These are phyloP conservation scores for Drosophila repletoides DNA, from an alignment of 1,140 invertebrate species.

Conservation along the genomic window DNA sequence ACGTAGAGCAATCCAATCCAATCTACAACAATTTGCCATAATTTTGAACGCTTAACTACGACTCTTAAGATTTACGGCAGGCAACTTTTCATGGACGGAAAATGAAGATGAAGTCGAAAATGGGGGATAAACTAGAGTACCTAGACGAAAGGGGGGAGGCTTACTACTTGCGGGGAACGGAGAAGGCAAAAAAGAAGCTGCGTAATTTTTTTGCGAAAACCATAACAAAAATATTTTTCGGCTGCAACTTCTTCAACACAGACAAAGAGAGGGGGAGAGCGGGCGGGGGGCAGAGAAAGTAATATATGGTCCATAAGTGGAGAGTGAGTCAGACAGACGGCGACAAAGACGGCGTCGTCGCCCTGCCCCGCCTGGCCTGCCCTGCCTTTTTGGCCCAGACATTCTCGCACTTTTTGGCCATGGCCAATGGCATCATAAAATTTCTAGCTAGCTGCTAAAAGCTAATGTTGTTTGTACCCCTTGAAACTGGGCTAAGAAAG, in stretches of 20 bases:
- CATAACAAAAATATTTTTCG: conserved; percentile 65
- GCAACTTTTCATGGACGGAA: conserved; percentile 39
- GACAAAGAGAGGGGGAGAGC: not conserved
- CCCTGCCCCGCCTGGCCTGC: too few relatives aligned
- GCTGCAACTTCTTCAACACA: conserved; percentile 34
- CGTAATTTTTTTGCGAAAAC: conserved; percentile 47
- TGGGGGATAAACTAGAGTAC: not conserved
- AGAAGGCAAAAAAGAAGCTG: conserved; percentile 41
- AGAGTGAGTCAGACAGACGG: conserved; percentile 50
- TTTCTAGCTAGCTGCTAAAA: conserved; percentile 36
- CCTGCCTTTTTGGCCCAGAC: conserved; percentile 47
- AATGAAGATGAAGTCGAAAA: not conserved
- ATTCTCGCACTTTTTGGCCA: conserved; percentile 49
- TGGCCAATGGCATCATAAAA: conserved; percentile 77
- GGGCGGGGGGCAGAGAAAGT: not conserved
- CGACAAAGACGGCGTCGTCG: conserved; percentile 54
- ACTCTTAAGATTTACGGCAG: conserved; percentile 39
- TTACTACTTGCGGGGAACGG: not conserved
- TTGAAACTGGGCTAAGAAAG: too few relatives aligned
- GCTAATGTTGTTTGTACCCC: conserved; percentile 42
- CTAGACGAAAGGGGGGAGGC: not conserved
- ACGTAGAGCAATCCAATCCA: conserved; percentile 38
- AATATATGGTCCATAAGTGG: conserved; percentile 12
- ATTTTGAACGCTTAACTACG: conserved; percentile 46
- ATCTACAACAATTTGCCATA: conserved; percentile 46